Base-by-base conservation (phyloP, 35 echinoderm and acorn worm genomes). In the Ophioderma brevispina region DNA sequence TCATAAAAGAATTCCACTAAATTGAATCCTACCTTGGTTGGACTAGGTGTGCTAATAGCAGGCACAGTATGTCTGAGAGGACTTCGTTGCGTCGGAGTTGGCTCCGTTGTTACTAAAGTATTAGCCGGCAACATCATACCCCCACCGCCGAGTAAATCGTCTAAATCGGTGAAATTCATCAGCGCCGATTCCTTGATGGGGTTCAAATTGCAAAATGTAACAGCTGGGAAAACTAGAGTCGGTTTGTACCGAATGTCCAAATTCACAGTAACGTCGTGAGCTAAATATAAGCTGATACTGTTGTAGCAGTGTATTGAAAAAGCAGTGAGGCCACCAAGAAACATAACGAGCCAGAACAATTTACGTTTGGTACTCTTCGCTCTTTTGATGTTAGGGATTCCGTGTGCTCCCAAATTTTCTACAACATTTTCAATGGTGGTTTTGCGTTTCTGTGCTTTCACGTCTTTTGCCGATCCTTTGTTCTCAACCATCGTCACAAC, bases 131-230 rank as follows among this genome's bases (percentile, higher is more conserved):
- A n/a, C n/a, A n/a, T n/a, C n/a, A n/a, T n/a, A n/a, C n/a, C n/a
- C n/a, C n/a, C n/a, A n/a, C n/a, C n/a, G n/a, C 41, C 41, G 17
- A 46, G 41, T 46, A 46, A 46, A 46, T 17, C 41, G 41, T 46
- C 41, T 46, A 46, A 46, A 46, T 46, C 41, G 41, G 5, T 46
- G 17, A 46, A 46, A 17, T 46, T 46, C 17, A 4, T 46, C 43
- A 56, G 1, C 19, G 37, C 81, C 0, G 84, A 77, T 21, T 19
- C 13, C 13, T 49, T 91, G 0, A 98, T 76, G 21, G 92, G 89
- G 76, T 98, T 98, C 40, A 98, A 40, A 87, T 98, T 98, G 31
- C 96, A 98, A 23, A 98, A 49, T 15, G 96, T 94, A 11, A 98
- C 87, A 0, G 96, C 96, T 21, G 96, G 96, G 36, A 92, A 98